Evolutionary conservation across 2,888 invertebrate genomes (phyloP), one percentile per base, ranked within the genome.

Genomic region (Notodonta dromedarius): DNA sequence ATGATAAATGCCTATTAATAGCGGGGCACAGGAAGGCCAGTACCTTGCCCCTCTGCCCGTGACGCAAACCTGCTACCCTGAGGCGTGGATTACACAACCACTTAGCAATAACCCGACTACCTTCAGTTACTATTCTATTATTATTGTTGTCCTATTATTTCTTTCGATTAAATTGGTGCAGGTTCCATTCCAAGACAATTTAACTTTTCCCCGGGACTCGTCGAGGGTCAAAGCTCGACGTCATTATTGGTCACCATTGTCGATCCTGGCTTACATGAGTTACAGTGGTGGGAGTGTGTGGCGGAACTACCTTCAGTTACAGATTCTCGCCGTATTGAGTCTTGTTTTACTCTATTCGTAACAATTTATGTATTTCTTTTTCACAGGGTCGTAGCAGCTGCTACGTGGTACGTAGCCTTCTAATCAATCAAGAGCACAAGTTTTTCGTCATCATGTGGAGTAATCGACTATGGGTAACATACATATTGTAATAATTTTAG

Each of bases 1-100:
- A n/a, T n/a, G n/a, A n/a, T n/a, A n/a, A n/a, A 8, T 55, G 14
- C 39, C 32, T 14, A 55, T 40, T 55, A 55, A 55, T 55, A 55
- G 14, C 40, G 16, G 16, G 40, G 39, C 40, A 40, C 9, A 40
- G 55, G 9, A 55, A 16, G 13, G 35, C 8, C 32, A 53, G 14
- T n/a, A 7, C 13, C 53, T 35, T n/a, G 53, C 53, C 53, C 8
- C 40, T 39, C 55, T 55, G 55, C 14, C 40, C n/a, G 16, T 14
- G 55, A 40, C 55, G 16, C 40, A 8, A 1, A 13, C 32, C 35
- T 5, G 35, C 32, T 12, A 35, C 12, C 51, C 40, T 14, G 40
- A 55, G 16, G 55, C 40, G 55, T 55, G 40, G 14, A 13, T 14
- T 39, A 39, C 39, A 40, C 24, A 55, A 40, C 14, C 55, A 40